phyloP scores from a whole-genome alignment of 2,888 invertebrate species.

The Tricholauxania praeusta region DNA sequence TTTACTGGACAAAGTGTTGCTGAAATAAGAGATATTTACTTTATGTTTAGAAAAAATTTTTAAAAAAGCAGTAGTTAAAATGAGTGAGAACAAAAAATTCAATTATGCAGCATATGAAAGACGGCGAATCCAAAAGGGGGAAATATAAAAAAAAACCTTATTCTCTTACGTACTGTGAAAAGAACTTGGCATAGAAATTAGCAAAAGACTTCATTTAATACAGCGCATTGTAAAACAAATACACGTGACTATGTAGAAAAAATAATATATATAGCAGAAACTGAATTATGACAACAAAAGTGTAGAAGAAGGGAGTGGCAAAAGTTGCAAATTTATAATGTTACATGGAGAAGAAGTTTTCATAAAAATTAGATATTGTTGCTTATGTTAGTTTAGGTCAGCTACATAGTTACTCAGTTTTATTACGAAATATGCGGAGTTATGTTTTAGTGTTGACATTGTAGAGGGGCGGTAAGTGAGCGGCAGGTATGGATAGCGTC shows the following conservation, averaged over 20 bases:
- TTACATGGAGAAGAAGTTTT: neutral
- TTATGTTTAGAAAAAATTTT: neutral
- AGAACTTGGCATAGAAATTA: conserved; percentile 22
- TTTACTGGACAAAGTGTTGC: too few species aligned
- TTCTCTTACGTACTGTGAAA: neutral
- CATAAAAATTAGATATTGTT: too few species aligned
- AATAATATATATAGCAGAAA: neutral
- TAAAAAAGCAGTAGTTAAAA: neutral
- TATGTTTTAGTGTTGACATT: too few species aligned
- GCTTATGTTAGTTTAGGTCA: too few species aligned
- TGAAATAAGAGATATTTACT: too few species aligned
- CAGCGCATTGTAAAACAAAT: conserved; percentile 10
- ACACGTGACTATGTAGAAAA: neutral
- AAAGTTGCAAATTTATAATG: neutral
- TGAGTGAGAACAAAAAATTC: conserved; percentile 6
- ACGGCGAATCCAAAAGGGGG: neutral
- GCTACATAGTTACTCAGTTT: too few species aligned
- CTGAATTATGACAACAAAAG: neutral
- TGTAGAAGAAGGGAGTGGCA: too few species aligned
- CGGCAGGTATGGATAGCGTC: too few species aligned
- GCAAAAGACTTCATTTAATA: conserved; percentile 23
- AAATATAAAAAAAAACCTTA: neutral
- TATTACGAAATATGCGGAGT: too few species aligned
- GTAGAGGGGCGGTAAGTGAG: too few species aligned
- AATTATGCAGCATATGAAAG: conserved; percentile 18